Percentiles rank a stretch among this genome's conserved stretches.
These are phyloP conservation scores for Diadromus collaris DNA, from an alignment of 2,888 invertebrate genomes.

Conservation along the genomic window DNA sequence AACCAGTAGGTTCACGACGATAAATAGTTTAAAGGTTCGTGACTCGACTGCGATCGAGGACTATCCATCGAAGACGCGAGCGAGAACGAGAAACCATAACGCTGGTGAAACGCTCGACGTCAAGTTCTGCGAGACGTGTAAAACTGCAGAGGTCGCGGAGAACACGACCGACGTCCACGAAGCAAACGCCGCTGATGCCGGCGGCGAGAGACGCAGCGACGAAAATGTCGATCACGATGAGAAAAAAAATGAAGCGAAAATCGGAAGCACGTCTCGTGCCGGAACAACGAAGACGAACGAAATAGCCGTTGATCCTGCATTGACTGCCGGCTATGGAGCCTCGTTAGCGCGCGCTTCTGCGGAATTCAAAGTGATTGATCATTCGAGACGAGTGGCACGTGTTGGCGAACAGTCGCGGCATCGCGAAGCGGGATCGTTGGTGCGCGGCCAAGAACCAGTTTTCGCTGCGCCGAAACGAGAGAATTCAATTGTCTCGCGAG, in stretches of 20 bases:
- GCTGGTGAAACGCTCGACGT: conserved; percentile 4
- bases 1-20: conserved; percentile 6
- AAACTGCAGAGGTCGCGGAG: neutral
- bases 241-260: conserved; percentile 13
- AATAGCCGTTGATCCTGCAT: conserved; percentile 11
- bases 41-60: conserved; percentile 19
- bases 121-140: conserved; percentile 34
- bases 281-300: conserved; percentile 17
- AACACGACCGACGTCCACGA: neutral
- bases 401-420: conserved; percentile 2
- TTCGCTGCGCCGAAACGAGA: neutral
- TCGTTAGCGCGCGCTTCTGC: conserved; percentile 29
- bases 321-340: conserved; percentile 1
- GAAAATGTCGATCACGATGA: neutral
- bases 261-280: conserved; percentile 7
- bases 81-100: conserved; percentile 14
- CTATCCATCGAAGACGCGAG: conserved; percentile 3
- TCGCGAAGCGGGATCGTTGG: conserved; percentile 17
- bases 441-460: conserved; percentile 39
- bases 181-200: conserved; percentile 6
- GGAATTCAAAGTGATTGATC: conserved; percentile 21
- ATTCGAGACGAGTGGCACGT: conserved; percentile 8
- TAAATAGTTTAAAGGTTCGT: conserved; percentile 45
- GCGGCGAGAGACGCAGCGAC: neutral
- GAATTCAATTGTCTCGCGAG: conserved; percentile 29